phyloP scores from a whole-genome alignment of 1,140 invertebrate species.

The Holcopasites calliopsidis region DNA sequence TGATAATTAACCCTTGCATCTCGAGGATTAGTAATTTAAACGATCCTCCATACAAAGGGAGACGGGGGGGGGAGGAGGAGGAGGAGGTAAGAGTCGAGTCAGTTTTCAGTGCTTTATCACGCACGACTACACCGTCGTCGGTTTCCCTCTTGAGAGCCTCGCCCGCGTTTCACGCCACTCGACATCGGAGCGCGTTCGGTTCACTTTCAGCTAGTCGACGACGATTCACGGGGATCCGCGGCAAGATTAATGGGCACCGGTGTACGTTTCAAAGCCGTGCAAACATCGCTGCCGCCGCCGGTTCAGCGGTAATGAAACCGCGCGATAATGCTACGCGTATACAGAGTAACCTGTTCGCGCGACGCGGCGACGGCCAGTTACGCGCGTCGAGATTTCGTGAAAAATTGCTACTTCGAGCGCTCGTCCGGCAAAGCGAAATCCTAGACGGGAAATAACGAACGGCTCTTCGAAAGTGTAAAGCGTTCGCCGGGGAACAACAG shows the following conservation, averaged over 20 bases:
- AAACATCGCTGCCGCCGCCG: slow-evolving; percentile 67
- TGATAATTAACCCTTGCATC: slow-evolving; percentile 35
- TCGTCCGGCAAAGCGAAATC: neutral
- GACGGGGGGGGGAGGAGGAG: neutral
- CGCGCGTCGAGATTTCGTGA: neutral
- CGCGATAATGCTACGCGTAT: slow-evolving; percentile 41
- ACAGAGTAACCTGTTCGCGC: slow-evolving; percentile 23
- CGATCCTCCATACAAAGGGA: no score
- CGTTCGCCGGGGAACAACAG: neutral
- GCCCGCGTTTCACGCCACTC: slow-evolving; percentile 39
- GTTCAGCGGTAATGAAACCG: slow-evolving; percentile 47
- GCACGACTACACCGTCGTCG: slow-evolving; percentile 10
- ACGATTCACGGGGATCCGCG: slow-evolving; percentile 51
- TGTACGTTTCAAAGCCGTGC: slow-evolving; percentile 58
- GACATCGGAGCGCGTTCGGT: slow-evolving; percentile 26
- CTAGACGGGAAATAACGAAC: neutral
- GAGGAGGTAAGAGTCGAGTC: neutral
- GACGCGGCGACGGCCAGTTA: slow-evolving; percentile 18
- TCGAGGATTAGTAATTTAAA: slow-evolving; percentile 39
- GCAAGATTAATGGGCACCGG: slow-evolving; percentile 65
- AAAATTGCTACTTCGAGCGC: neutral
- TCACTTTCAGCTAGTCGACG: slow-evolving; percentile 31
- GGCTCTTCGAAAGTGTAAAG: slow-evolving; percentile 6
- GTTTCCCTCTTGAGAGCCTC: slow-evolving; percentile 7
- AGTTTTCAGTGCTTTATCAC: slow-evolving; percentile 34